Base-by-base conservation (phyloP, 2,888 invertebrate species). In the Gerris lacustris region DNA sequence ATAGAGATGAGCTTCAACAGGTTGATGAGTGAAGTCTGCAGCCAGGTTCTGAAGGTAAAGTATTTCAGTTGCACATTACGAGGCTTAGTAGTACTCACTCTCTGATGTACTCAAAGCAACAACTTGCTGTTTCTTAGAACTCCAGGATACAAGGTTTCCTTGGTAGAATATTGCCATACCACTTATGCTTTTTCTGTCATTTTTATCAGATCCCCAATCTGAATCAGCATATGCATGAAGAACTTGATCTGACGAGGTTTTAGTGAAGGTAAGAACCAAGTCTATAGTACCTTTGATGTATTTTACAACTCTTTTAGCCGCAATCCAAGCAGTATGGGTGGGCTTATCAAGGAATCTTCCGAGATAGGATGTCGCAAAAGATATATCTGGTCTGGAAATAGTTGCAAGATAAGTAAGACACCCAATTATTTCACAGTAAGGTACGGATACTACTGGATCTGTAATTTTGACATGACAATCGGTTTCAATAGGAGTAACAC, bases 181-280 rank as follows among this genome's bases (percentile, higher is more conserved):
- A 63, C 69, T 69, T 44, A 67, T 44, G 64, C 71, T 69, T 71
- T 71, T 69, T 45, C 71, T 47, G 47, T 71, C 73, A 15, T 67
- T 44, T 63, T 68, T 69, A 67, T 71, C 69, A 11, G 67, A 47
- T 6, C 67, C 73, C 69, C 71, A 73, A 73, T 71, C 73, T 63
- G 69, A 44, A 63, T 73, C 71, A 44, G 69, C 45, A 63, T 71
- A 71, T 7, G 69, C 71, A 7, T 7, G 6, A 47, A 47, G 47
- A 47, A 11, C 11, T 47, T 47, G 6, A 7, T 6, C 6, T 47
- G 47, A 47, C 6, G 47, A 47, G 11, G 6, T 47, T 11, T 47
- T 47, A 7, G 6, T 47, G 11, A 7, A 47, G 6, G 47, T 47
- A 7, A 47, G 11, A 11, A 47, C 11, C 47, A 47, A 47, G 47